Base-by-base conservation (phyloP, 2,113 vertebrate genomes). In the Etheostoma cragini region DNA sequence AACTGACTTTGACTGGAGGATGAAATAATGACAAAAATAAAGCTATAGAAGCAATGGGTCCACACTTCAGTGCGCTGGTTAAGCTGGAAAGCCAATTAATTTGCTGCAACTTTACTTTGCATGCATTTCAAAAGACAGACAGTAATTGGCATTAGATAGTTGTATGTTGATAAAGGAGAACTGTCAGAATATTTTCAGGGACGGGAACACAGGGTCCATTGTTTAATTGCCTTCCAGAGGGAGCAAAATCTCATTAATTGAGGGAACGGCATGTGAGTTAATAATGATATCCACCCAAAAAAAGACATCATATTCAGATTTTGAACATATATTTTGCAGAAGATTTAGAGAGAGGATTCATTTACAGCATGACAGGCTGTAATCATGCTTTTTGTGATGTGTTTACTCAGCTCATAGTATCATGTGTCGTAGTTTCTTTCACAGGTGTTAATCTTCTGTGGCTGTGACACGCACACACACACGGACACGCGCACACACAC, bases 141-240 rank as follows among this genome's bases (percentile, higher is more conserved):
- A 88, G 83, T 91, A 93, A 93, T 93, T 93, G 90, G 84, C 82
- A 84, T 83, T 82, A 87, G 90, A 93, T 90, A 78, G 86, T 87
- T 85, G 71, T 50, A 82, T 84, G 83, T 86, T 85, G 84, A 89
- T 92, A 82, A 79, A 82, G 66, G 57, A 73, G 86, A 80, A 80
- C 63, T 73, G 81, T 66, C 63, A 72, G 85, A 83, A 77, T 89
- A 81, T 88, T 82, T 83, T 74, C 87, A 87, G 78, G 72, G 68
- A 67, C 7, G 16, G 65, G 72, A 76, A 87, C 63, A 82, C 70
- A 62, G 78, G 54, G 81, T 80, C 80, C 60, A 77, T 74, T 88
- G 83, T 89, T 92, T 92, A 85, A 92, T 86, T 90, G 87, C 81
- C 78, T 83, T 90, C 79, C 78, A 71, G 30, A 54, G 77, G 75